Percentiles rank a stretch among this genome's conserved stretches.
Evolutionary conservation across 2,888 invertebrate species (phyloP).

Genomic region (Oscheius sp.): DNA sequence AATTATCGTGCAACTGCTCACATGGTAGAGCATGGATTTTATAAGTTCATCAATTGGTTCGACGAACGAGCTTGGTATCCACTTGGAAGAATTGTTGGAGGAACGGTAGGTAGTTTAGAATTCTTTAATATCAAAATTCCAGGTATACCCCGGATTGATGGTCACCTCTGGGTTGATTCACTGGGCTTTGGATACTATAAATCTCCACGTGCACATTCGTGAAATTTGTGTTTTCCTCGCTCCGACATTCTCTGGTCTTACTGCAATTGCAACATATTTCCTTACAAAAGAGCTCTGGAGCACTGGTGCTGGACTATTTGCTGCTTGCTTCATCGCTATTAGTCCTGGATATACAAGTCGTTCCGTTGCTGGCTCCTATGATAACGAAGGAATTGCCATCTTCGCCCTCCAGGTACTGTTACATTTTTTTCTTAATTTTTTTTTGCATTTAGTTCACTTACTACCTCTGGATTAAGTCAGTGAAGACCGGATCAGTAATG

Average conservation of each 20-base stretch:
- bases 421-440: not conserved
- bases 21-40: constrained; percentile 99
- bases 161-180: constrained; percentile 97
- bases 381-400: constrained; percentile 99
- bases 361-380: constrained; percentile 98
- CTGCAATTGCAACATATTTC: constrained; percentile 95
- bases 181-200: constrained; percentile 86
- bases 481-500: constrained; percentile 95
- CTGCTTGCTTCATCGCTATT: constrained; percentile 97
- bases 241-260: constrained; percentile 96
- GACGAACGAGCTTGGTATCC: constrained; percentile 99
- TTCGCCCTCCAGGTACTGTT: constrained; percentile 87
- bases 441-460: constrained; percentile 85
- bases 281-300: constrained; percentile 79
- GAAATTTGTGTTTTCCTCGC: constrained; percentile 90
- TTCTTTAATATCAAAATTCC: not conserved
- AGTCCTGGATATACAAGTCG: constrained; percentile 97
- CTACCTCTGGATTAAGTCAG: constrained; percentile 95
- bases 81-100: constrained; percentile 95
- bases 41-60: constrained; percentile 99
- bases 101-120: constrained; percentile 78
- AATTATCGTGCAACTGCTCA: constrained; percentile 98
- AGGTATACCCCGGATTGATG: constrained; percentile 96
- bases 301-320: constrained; percentile 79
- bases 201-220: constrained; percentile 93